phyloP scores from a whole-genome alignment of 2,888 invertebrate species.

The Mimas tiliae region DNA sequence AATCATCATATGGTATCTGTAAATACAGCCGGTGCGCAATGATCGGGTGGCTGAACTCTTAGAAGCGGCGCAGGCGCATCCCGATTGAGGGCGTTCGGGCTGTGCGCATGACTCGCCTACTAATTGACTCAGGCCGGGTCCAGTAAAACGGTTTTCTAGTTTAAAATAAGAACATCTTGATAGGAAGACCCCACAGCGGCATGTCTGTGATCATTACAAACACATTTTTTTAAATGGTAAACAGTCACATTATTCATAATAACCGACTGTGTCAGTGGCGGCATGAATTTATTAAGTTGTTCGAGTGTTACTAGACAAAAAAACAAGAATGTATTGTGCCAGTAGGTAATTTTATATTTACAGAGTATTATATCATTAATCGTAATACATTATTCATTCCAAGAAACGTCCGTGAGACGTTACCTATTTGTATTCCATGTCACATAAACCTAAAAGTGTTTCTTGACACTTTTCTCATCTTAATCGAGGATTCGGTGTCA shows the following conservation, averaged over 20 bases:
- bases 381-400: conserved; percentile 8
- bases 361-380: neutral
- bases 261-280: neutral
- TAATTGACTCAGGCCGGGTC: conserved; percentile 62
- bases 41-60: conserved; percentile 57
- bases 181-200: conserved; percentile 29
- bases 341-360: conserved; percentile 2
- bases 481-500: conserved; percentile 27
- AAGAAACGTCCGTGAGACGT: conserved; percentile 8
- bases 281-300: neutral
- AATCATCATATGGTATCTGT: conserved; percentile 48
- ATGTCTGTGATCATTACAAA: conserved; percentile 1
- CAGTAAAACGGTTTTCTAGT: conserved; percentile 56
- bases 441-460: conserved; percentile 15
- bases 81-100: conserved; percentile 65
- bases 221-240: neutral
- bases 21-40: conserved; percentile 39
- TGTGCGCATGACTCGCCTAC: conserved; percentile 64
- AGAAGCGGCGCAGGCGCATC: conserved; percentile 56
- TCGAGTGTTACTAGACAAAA: neutral
- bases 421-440: conserved; percentile 8
- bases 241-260: neutral
- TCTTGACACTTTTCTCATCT: conserved; percentile 20
- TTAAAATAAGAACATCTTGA: conserved; percentile 57
- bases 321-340: neutral